phyloP scores from a whole-genome alignment of 2,113 vertebrate species.

The Rhabdornis inornatus region DNA sequence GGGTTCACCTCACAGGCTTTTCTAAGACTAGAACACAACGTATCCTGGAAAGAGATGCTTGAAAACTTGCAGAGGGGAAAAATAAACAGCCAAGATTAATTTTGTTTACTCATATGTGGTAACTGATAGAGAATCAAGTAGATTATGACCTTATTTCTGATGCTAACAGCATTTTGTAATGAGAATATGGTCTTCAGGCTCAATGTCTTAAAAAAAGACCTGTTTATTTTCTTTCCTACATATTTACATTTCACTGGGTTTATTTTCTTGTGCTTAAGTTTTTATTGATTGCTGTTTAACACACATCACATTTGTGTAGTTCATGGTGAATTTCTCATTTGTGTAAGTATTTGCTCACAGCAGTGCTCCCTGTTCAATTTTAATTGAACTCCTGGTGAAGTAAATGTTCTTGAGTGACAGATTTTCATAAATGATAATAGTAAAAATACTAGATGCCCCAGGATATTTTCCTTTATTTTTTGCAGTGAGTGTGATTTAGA shows the following conservation, averaged over 20 bases:
- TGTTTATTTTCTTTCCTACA: conserved; percentile 2
- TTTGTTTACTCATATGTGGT: background rate
- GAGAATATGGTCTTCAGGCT: background rate
- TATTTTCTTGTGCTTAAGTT: background rate
- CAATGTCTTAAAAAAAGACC: background rate
- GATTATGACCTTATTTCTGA: background rate
- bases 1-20: background rate
- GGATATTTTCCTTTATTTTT: background rate
- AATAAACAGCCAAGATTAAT: background rate
- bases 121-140: background rate
- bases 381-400: conserved; percentile 34
- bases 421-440: background rate
- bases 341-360: background rate
- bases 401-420: background rate
- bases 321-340: background rate
- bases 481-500: background rate
- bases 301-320: background rate
- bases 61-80: background rate
- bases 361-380: conserved; percentile 20
- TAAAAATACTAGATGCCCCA: background rate
- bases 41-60: background rate
- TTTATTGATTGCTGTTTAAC: background rate
- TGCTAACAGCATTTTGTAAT: background rate
- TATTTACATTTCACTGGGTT: background rate
- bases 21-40: background rate